Evolutionary conservation across 2,113 vertebrate species (phyloP).

Genomic region (Epinephelus cyanopodus): DNA sequence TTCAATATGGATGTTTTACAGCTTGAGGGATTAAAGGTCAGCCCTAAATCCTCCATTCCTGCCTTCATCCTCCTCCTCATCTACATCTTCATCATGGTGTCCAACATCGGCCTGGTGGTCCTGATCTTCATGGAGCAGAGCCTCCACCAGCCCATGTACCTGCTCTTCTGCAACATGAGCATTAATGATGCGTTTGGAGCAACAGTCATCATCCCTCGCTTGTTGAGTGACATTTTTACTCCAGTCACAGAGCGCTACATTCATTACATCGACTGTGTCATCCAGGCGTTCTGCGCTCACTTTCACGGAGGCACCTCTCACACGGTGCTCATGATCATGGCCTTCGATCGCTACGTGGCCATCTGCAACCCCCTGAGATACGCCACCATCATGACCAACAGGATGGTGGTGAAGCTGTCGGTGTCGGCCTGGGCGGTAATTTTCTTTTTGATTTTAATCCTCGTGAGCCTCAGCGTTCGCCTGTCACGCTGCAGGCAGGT

Average conservation of each 20-base stretch:
- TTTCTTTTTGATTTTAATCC: neutral
- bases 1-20: conserved; percentile 12
- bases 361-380: conserved; percentile 73
- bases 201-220: conserved; percentile 57
- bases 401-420: conserved; percentile 60
- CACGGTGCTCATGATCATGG: conserved; percentile 73
- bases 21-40: conserved; percentile 67
- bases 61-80: conserved; percentile 59
- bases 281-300: conserved; percentile 71
- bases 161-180: conserved; percentile 78
- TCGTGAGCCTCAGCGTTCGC: conserved; percentile 39
- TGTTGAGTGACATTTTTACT: conserved; percentile 59
- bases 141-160: conserved; percentile 79
- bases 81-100: conserved; percentile 71
- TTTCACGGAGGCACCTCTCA: conserved; percentile 33
- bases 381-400: conserved; percentile 64
- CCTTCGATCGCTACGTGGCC: conserved; percentile 74
- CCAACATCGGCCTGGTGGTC: conserved; percentile 63
- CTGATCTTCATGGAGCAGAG: conserved; percentile 54
- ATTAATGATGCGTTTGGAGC: conserved; percentile 70
- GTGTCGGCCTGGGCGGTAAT: conserved; percentile 47
- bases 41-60: neutral
- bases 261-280: conserved; percentile 50
- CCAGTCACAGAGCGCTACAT: conserved; percentile 42
- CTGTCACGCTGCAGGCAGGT: conserved; percentile 55